Percentiles rank a stretch among this genome's conserved stretches.
Evolutionary conservation across 2,113 vertebrate species (phyloP).

Genomic region (Hemicordylus capensis): DNA sequence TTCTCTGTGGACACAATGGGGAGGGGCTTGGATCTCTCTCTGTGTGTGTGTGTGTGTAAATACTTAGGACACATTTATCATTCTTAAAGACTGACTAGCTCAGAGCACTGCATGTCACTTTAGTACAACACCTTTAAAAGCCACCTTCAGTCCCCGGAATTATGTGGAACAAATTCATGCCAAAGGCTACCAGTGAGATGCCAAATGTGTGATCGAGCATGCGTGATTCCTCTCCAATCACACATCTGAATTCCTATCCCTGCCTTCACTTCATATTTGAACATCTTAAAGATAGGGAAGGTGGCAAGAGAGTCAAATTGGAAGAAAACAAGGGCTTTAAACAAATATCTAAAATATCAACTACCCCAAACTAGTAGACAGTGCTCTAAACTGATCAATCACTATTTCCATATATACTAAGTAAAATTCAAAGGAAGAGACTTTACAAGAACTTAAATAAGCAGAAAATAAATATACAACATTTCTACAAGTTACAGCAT

Average conservation of each 20-base stretch:
- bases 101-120: neutral
- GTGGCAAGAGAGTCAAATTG: neutral
- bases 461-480: constrained; percentile 85
- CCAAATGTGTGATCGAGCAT: neutral
- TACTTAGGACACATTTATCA: neutral
- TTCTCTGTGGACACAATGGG: neutral
- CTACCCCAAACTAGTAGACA: constrained; percentile 17
- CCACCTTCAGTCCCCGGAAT: neutral
- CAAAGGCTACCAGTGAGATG: neutral
- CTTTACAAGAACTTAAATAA: constrained; percentile 82
- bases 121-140: neutral
- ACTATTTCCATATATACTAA: constrained; percentile 34
- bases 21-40: too few species aligned
- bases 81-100: constrained; percentile 16
- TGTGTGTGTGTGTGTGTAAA: neutral
- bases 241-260: neutral
- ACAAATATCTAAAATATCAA: neutral
- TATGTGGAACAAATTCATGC: neutral
- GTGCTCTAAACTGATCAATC: constrained; percentile 41
- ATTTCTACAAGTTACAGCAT: constrained; percentile 83
- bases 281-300: neutral
- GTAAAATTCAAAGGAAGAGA: constrained; percentile 41
- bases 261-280: constrained; percentile 4
- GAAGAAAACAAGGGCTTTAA: neutral
- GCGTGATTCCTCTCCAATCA: neutral